Base-by-base conservation (phyloP, 1,140 invertebrate genomes). In the Bombus sibiricus region DNA sequence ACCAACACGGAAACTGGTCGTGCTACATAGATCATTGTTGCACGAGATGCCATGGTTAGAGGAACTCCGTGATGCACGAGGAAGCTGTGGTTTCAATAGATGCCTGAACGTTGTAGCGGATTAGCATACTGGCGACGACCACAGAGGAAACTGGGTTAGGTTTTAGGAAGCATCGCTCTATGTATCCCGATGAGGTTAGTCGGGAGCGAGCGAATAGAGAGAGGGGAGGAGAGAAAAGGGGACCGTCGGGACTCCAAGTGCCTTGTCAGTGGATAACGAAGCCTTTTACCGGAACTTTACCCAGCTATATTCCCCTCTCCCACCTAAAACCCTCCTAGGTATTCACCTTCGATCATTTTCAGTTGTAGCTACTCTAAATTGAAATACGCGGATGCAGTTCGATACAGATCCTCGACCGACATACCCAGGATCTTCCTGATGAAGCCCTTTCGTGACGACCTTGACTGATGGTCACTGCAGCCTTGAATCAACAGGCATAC, bases 21-120 rank as follows among this genome's bases (percentile, higher is more conserved):
- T 88, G 91, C 90, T 89, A 88, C 92, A 91, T 92, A 92, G 91
- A 93, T 94, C 93, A 94, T 92, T 93, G 92, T 92, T 93, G 91
- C 88, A 89, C 89, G 91, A 85, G 89, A 89, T 89, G 89, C 87
- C 85, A 89, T 88, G 89, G 91, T 90, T 88, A 87, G 85, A 89
- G 85, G 79, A 90, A 88, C 88, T 90, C 89, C 59, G 79, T 90
- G 83, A 83, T 86, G 86, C 83, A 87, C 83, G 91, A 89, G 89
- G 87, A 92, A 83, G 86, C 89, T 88, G 92, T 88, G 91, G 92
- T 92, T 92, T 90, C 89, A 88, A 91, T 90, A 89, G 92, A 93
- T 90, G 88, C 84, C 88, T 87, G 78, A 86, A 88, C 86, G 87
- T 88, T 92, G 90, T 86, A 84, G 77, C 79, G 88, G 91, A 93